A percentile compares a stretch with the other conserved stretches of the same genome.
Evolutionary conservation across 2,113 vertebrate genomes (phyloP).

Genomic region (Channa maculata): DNA sequence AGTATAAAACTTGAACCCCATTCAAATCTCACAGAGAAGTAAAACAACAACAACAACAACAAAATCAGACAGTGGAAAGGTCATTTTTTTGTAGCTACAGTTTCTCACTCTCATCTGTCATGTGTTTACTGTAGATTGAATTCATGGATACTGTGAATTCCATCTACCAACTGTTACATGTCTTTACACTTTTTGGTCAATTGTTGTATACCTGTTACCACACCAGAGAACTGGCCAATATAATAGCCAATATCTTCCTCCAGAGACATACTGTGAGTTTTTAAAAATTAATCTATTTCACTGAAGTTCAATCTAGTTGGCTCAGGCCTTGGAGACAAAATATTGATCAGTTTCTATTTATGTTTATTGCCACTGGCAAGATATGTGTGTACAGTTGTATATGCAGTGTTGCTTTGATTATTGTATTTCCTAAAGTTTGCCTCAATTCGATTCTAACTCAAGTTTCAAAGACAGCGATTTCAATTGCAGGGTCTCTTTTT

Average conservation of each 20-base stretch:
- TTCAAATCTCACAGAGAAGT: too few species aligned
- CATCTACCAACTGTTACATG: too few species aligned
- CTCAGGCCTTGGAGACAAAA: constrained; percentile 40
- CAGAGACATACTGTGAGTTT: constrained; percentile 10
- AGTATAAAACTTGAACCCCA: too few species aligned
- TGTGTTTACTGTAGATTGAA: background rate
- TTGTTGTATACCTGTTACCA: too few species aligned
- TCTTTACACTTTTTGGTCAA: too few species aligned
- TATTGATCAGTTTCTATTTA: constrained; percentile 67
- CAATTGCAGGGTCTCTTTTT: background rate
- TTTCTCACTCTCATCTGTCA: too few species aligned
- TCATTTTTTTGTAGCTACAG: too few species aligned
- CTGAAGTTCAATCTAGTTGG: constrained; percentile 31
- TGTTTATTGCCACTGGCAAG: constrained; percentile 52
- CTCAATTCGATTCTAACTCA: constrained; percentile 1
- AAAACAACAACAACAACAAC: too few species aligned
- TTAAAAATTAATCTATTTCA: constrained; percentile 37
- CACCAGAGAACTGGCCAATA: too few species aligned
- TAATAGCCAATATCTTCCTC: constrained; percentile 6
- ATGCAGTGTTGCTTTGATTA: constrained; percentile 55
- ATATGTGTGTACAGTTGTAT: constrained; percentile 44
- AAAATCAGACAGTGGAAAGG: too few species aligned
- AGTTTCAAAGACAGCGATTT: constrained; percentile 35
- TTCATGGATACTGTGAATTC: too few species aligned
- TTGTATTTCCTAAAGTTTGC: constrained; percentile 34